Evolutionary conservation across 1,140 invertebrate genomes (phyloP), one percentile per base, ranked within the genome.

Genomic region (Halyomorpha halys): DNA sequence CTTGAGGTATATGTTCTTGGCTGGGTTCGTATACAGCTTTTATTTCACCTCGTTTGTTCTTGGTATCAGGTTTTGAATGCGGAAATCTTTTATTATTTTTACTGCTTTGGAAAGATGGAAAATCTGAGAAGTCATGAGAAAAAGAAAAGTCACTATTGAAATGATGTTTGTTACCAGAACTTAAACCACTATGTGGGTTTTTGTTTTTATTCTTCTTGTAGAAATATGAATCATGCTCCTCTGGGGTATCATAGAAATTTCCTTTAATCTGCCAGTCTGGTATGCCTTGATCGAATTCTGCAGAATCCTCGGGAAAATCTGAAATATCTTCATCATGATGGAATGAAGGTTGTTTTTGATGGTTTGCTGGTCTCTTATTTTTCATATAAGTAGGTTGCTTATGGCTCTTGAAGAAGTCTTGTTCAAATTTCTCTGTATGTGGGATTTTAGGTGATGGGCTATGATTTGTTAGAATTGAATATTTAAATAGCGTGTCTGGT

Each of bases 381-480:
- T 39, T 39, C 11, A 39, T 39, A 39, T 39, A 39, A 39, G 34
- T 11, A 11, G 34, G 34, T 39, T 39, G 34, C 11, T 39, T 39
- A 13, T 39, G 34, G 11, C 34, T 39, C 34, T 39, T 39, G 34
- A 39, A 39, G 34, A 39, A 39, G 13, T 39, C 34, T 39, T 39
- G 34, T 13, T 39, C 34, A 13, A 39, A 39, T 39, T 39, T 39
- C 13, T 39, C 34, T 39, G 34, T 39, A 39, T 39, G 34, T 39
- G 34, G 34, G 34, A 11, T 39, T 39, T 39, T 39, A 39, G 34
- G 13, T 39, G 34, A 13, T 39, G 4, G 34, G 34, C 11, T 39
- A 15, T 56, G 53, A 13, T 56, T 56, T 19, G 53, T 56, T 21
- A 56, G 8, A 13, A 56, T 56, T 56, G 53, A 56, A 56, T 56